Evolutionary conservation across 2,888 invertebrate species (phyloP), one percentile per base, ranked within the genome.

Genomic region (Junonia oenone): DNA sequence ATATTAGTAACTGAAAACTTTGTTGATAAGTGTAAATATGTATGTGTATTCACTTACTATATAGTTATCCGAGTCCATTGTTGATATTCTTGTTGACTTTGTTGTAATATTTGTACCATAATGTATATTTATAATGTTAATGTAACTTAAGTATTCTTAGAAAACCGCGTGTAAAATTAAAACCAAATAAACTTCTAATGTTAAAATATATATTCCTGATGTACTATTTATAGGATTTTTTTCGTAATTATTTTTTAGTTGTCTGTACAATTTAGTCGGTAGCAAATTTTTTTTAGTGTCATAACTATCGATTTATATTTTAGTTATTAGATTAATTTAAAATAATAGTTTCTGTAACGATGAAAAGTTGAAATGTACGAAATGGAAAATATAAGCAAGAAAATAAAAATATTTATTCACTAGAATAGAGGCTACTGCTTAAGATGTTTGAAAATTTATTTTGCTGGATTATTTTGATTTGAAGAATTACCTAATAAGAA

Each of bases 1-100:
- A 33, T n/a, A 33, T n/a, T n/a, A 38, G 5, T 13, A 13, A 11
- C 6, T 43, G 26, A 43, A 51, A 19, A 53, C 51, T 61, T 37
- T 59, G 53, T 59, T 61, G 59, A 56, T 56, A 51, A 56, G 55
- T 62, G 51, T 63, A 52, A 55, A 53, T 26, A 53, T 46, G 38
- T 9, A 11, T 38, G 40, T 73, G 74, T 81, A 81, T 83, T 82
- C 81, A 79, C 83, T 78, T 81, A 81, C 76, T 81, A 51, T 79
- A 79, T 80, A 84, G 77, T 78, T 76, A 81, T 74, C 17, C 70
- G 69, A 83, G 89, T 89, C 88, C 88, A 90, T 89, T 89, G 89
- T 90, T 89, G 84, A 86, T 88, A 87, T 86, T 88, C 88, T 88
- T 89, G 89, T 90, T 90, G 82, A 87, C 79, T 87, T 86, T 88